Evolutionary conservation across 2,888 invertebrate genomes (phyloP).

Genomic region (Minunthozetes semirufus): DNA sequence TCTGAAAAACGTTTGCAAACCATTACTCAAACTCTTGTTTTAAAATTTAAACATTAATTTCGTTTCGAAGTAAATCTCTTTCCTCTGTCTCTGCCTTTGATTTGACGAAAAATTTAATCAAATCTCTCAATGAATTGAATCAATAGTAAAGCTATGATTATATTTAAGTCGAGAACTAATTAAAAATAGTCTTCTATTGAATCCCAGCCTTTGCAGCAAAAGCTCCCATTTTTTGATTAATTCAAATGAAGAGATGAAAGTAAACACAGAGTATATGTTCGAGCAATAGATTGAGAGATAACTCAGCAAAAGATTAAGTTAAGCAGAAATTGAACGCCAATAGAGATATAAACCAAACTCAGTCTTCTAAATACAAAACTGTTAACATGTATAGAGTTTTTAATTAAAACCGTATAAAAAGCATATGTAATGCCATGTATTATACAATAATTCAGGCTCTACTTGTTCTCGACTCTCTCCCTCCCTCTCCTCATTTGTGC

Average conservation of each 20-base stretch:
- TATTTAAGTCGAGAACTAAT: neutral
- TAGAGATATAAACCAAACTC: neutral
- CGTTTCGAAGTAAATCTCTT: no score
- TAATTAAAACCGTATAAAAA: conserved; percentile 12
- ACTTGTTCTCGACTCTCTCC: neutral
- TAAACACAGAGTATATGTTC: neutral
- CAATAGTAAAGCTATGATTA: neutral
- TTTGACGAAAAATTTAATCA: no score
- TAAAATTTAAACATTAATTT: no score
- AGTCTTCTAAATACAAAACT: no score
- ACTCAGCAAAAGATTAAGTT: neutral
- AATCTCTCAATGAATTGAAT: neutral
- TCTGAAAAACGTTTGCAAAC: no score
- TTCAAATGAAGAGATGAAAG: neutral
- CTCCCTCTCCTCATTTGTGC: neutral
- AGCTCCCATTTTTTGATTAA: neutral
- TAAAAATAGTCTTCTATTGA: neutral
- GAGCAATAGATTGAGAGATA: neutral
- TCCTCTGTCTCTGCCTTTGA: no score
- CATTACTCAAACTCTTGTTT: no score
- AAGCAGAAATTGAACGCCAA: neutral
- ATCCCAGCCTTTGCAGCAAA: neutral
- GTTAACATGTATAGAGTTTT: neutral
- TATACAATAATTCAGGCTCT: conserved; percentile 9
- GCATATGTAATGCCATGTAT: neutral